Percentiles rank a stretch among this genome's conserved stretches.
Conservation (phyloP, 92 coral and sea anemone species). For the Umimayanthus kanabou region DNA sequence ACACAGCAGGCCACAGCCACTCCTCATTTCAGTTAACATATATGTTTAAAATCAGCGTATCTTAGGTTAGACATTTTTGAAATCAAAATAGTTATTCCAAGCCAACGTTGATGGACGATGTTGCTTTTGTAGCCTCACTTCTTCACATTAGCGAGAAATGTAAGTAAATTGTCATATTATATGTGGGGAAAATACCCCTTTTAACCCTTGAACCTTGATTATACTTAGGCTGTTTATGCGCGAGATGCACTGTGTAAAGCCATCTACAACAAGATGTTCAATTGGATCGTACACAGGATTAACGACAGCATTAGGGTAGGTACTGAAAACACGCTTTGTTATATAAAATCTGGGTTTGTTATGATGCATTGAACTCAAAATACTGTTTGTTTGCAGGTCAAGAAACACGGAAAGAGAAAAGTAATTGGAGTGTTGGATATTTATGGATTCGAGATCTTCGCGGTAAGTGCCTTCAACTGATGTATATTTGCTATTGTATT, state of each 20-base stretch:
- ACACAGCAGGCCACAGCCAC: too few relatives aligned
- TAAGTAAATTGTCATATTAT: too few relatives aligned
- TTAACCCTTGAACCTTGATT: not conserved
- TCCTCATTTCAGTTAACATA: too few relatives aligned
- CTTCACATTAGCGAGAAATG: too few relatives aligned
- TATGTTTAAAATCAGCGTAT: too few relatives aligned
- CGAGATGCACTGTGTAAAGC: slow-evolving; percentile 96
- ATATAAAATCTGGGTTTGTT: not conserved
- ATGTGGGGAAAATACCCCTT: not conserved
- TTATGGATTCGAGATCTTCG: slow-evolving; percentile 97
- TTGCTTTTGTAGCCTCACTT: too few relatives aligned
- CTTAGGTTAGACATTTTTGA: too few relatives aligned
- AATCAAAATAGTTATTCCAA: too few relatives aligned
- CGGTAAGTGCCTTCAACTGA: slow-evolving; percentile 50
- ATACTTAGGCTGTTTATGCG: slow-evolving; percentile 83
- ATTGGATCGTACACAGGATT: slow-evolving; percentile 88
- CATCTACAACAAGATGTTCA: slow-evolving; percentile 80
- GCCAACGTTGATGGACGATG: too few relatives aligned
- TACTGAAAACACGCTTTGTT: too few relatives aligned
- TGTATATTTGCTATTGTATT: not conserved
- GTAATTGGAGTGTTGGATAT: slow-evolving; percentile 98
- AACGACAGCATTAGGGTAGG: slow-evolving; percentile 94
- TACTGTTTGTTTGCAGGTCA: slow-evolving; percentile 62
- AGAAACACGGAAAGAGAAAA: slow-evolving; percentile 78
- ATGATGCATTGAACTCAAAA: not conserved